These are phyloP conservation scores for Harpalus rufipes DNA, from an alignment of 2,888 invertebrate genomes.

Conservation along the genomic window DNA sequence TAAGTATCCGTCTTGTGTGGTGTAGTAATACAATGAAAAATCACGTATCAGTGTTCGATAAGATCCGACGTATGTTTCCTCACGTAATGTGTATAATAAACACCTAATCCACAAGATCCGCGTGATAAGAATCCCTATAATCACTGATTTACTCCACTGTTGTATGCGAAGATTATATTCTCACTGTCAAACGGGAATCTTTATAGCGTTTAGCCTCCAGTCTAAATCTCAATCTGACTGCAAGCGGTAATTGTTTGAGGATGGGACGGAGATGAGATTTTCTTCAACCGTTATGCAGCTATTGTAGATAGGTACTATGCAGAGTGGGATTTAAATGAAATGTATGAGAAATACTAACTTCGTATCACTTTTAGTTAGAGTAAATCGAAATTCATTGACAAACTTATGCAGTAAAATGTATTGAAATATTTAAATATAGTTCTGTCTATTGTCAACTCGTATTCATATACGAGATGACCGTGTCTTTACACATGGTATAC, in stretches of 20 bases:
- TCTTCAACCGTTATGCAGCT: background rate
- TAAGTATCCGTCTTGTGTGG: background rate
- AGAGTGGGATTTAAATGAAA: slow-evolving; percentile 1
- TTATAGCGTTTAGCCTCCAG: slow-evolving; percentile 20
- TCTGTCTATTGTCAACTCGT: no score
- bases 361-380: no score
- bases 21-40: slow-evolving; percentile 19
- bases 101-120: slow-evolving; percentile 54
- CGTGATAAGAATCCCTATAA: slow-evolving; percentile 50
- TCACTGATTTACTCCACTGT: slow-evolving; percentile 48
- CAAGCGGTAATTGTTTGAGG: slow-evolving; percentile 17
- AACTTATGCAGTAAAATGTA: no score
- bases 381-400: no score
- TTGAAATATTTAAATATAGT: no score
- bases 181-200: slow-evolving; percentile 44
- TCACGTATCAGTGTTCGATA: slow-evolving; percentile 45
- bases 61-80: slow-evolving; percentile 35
- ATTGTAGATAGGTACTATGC: background rate
- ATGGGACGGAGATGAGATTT: slow-evolving; percentile 27
- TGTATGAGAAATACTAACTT: background rate
- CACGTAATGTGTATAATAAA: slow-evolving; percentile 54
- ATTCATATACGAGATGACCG: no score
- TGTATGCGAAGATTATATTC: slow-evolving; percentile 34
- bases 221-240: slow-evolving; percentile 24
- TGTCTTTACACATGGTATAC: no score